Conservation (phyloP, 2,888 invertebrate species). For the Campoplex nolae region DNA sequence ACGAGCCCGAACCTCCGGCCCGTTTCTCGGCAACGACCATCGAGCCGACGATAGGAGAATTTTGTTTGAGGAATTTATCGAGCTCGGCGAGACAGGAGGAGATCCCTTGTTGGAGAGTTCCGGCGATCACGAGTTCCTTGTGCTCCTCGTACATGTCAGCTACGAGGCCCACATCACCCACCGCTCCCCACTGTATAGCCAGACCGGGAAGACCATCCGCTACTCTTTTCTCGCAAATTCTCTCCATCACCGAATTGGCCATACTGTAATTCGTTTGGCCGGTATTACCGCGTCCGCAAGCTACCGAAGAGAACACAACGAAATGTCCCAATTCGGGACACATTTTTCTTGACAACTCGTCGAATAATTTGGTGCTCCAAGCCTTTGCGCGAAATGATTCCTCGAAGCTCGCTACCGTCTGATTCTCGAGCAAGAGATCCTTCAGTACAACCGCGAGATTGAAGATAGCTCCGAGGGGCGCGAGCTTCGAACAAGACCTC, state of each 20-base stretch:
- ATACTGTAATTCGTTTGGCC: conserved; percentile 89
- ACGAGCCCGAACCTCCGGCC: conserved; percentile 87
- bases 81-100: conserved; percentile 92
- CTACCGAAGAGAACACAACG: conserved; percentile 88
- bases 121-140: conserved; percentile 89
- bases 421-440: conserved; percentile 86
- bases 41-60: conserved; percentile 89
- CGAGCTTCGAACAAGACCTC: conserved; percentile 85
- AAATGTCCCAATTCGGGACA: conserved; percentile 86
- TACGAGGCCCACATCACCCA: conserved; percentile 90
- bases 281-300: conserved; percentile 88
- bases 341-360: conserved; percentile 85
- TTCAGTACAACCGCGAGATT: conserved; percentile 88
- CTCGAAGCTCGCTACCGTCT: conserved; percentile 85
- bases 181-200: conserved; percentile 88
- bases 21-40: conserved; percentile 95
- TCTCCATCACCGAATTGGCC: conserved; percentile 86
- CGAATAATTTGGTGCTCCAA: conserved; percentile 86
- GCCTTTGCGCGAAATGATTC: conserved; percentile 87
- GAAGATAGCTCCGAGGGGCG: conserved; percentile 88
- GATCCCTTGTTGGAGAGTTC: conserved; percentile 94
- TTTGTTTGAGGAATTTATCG: conserved; percentile 89
- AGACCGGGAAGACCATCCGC: conserved; percentile 85
- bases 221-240: conserved; percentile 86
- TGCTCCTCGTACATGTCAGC: conserved; percentile 91